Conservation (phyloP, 2,888 invertebrate species). For the Drosophila helvetica region DNA sequence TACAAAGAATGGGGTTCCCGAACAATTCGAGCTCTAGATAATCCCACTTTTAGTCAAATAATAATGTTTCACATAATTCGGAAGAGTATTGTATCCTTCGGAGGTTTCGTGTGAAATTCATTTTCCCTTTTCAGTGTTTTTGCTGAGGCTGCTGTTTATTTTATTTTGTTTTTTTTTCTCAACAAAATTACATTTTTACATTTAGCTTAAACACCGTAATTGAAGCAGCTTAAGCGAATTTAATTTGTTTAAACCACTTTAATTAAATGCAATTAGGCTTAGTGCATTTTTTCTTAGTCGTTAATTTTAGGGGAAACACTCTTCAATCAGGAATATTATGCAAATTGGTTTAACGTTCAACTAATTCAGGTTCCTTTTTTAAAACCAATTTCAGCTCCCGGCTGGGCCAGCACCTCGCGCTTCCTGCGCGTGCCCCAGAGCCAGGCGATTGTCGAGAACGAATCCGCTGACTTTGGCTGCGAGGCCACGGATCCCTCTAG, state of each 20-base stretch:
- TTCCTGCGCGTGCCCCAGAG: slow-evolving; percentile 82
- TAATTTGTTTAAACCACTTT: slow-evolving; percentile 67
- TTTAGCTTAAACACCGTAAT: slow-evolving; percentile 75
- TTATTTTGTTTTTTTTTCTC: slow-evolving; percentile 16
- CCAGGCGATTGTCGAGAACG: slow-evolving; percentile 82
- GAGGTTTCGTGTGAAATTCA: no score
- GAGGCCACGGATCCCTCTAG: slow-evolving; percentile 72
- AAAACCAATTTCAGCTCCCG: slow-evolving; percentile 21
- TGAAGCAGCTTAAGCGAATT: slow-evolving; percentile 69
- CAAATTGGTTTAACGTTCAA: slow-evolving; percentile 2
- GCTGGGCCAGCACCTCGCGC: slow-evolving; percentile 69
- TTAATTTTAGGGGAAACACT: no score
- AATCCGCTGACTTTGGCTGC: slow-evolving; percentile 81
- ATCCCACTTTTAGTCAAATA: no score
- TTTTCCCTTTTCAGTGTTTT: slow-evolving; percentile 31
- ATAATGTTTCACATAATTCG: no score
- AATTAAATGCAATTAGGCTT: slow-evolving; percentile 67
- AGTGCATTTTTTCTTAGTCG: slow-evolving; percentile 57
- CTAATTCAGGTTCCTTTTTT: not conserved
- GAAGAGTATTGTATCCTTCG: not conserved
- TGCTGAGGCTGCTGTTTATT: slow-evolving; percentile 12
- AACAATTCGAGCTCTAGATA: no score
- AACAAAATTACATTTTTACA: slow-evolving; percentile 75
- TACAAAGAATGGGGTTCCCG: no score
- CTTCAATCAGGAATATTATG: not conserved